Evolutionary conservation across 2,888 invertebrate genomes (phyloP), one percentile per base, ranked within the genome.

Genomic region (Chalcis sispes): DNA sequence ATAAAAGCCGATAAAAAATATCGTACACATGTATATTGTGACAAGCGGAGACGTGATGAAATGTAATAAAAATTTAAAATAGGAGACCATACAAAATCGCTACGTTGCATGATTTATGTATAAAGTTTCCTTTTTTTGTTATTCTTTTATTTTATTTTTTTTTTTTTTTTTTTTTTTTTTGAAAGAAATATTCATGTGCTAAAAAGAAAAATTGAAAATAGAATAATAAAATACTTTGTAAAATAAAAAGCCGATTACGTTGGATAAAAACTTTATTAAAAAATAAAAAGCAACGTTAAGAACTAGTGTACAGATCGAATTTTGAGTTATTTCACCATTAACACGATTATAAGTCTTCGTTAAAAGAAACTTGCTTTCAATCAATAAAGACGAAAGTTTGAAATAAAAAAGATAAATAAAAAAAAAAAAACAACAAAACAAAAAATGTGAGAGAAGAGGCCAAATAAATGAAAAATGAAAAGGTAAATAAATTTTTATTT

Each of bases 61-160:
- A 65, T 65, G 50, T 58, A 58, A 59, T 65, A 65, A 72, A 72
- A 72, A 56, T 62, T 72, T 48, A 7, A 8, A 54, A 56, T 46
- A 65, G 36, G 52, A 72, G 48, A 64, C 25, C 56, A 65, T 58
- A 65, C 42, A 13, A 32, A 72, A 72, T 65, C 27, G 46, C 36
- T 23, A 71, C 56, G 56, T 36, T 48, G 72, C 64, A 58, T 42
- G 62, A 71, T 71, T 50, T 62, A 54, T 40, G 8, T 25, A 42
- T 15, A 8, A 3, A 15, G 42, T 42, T 8, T 32, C 15, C 42
- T 4, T 42, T 42, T 8, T 42, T 42, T 15, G 15, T 15, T 7
- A 8, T 4, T 13, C 42, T 7, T 13, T 42, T 13, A 42, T 36
- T 13, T 2, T 42, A 13, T 42, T 13, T 42, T 13, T 4, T 15